phyloP scores from a whole-genome alignment of 2,113 vertebrate genomes.

The Cyprinus carpio region DNA sequence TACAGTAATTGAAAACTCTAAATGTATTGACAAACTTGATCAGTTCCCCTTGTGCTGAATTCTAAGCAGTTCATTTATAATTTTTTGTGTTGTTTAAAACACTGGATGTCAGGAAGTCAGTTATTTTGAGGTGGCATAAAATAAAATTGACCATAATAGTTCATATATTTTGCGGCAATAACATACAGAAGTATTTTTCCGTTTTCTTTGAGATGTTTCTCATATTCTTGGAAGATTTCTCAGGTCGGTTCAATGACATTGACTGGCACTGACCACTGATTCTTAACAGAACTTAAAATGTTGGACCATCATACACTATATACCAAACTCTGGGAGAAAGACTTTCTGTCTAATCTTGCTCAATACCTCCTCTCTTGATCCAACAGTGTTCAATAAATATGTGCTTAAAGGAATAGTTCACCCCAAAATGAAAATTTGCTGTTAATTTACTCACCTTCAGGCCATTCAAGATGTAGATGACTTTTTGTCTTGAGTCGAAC shows the following conservation, averaged over 20 bases:
- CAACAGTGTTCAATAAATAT: neutral
- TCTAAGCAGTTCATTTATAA: neutral
- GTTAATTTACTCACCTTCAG: too few relatives aligned
- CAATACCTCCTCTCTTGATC: neutral
- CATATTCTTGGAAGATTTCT: neutral
- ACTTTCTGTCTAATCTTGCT: neutral
- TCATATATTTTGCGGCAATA: neutral
- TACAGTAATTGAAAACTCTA: neutral
- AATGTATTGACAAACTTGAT: slow-evolving; percentile 1
- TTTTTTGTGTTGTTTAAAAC: neutral
- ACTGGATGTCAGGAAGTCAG: neutral
- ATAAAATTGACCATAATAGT: neutral
- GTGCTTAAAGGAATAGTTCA: too few relatives aligned
- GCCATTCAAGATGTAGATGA: too few relatives aligned
- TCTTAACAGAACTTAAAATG: neutral
- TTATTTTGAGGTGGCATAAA: neutral
- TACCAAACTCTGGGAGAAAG: neutral
- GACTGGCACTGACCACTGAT: neutral
- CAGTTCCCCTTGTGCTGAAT: slow-evolving; percentile 1
- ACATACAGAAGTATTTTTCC: neutral
- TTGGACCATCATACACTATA: neutral
- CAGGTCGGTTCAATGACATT: neutral
- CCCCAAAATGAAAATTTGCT: too few relatives aligned
- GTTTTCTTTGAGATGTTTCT: neutral
- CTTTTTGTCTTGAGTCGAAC: too few relatives aligned